Evolutionary conservation across 2,113 vertebrate species (phyloP), one percentile per base, ranked within the genome.

Genomic region (Stegastes partitus): DNA sequence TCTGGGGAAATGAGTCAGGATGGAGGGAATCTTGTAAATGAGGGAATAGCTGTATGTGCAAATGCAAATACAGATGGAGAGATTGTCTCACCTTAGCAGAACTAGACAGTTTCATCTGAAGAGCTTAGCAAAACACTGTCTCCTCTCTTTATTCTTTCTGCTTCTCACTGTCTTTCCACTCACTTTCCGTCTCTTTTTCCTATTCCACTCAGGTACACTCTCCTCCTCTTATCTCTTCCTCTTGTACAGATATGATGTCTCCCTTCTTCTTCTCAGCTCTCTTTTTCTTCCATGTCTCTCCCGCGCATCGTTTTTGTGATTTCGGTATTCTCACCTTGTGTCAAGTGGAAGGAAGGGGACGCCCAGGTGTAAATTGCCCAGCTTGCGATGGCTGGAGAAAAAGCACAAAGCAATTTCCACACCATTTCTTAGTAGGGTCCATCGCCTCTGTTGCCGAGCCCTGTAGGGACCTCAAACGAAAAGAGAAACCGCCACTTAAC

Each of bases 331-430:
- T 74, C 89, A 80, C 84, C 81, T 26, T 50, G 69, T 86, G 77
- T 91, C 84, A 88, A 91, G 91, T 84, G 83, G 87, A 83, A 85
- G 85, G 82, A 65, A 70, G 76, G 82, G 85, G 86, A 93, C 69
- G 63, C 72, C 82, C 65, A 26, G 82, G 89, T 92, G 92, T 78
- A 93, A 94, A 94, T 94, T 93, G 91, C 87, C 85, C 75, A 19
- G 90, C 82, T 92, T 87, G 82, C 78, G 28, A 86, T 71, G 77
- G 90, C 85, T 85, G 73, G 69, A 85, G 74, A 87, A 83, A 28
- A 87, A 78, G 89, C 83, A 82, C 71, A 92, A 93, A 93, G 92
- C 93, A 94, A 95, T 95, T 94, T 93, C 85, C 88, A 87, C 87
- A 88, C 82, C 68, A 85, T 90, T 89, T 92, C 87, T 84, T 84